phyloP scores from a whole-genome alignment of 2,888 invertebrate species.

The Ophioninae sp. region DNA sequence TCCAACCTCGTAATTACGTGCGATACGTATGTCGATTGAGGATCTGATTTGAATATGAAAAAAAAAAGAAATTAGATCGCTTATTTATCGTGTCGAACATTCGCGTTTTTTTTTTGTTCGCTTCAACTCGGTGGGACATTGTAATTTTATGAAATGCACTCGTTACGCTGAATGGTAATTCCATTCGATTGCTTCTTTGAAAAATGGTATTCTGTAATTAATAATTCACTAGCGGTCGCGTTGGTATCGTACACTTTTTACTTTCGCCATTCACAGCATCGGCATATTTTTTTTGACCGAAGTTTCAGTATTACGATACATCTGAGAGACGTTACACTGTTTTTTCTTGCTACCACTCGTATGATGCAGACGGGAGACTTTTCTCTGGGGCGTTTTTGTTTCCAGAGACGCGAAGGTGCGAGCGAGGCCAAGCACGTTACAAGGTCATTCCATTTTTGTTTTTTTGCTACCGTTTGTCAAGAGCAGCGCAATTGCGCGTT shows the following conservation, averaged over 20 bases:
- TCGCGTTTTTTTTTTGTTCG: background rate
- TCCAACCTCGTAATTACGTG: background rate
- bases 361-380: constrained; percentile 7
- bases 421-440: constrained; percentile 19
- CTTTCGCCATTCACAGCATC: background rate
- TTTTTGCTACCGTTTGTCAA: constrained; percentile 26
- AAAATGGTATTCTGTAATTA: background rate
- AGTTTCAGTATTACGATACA: background rate
- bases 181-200: background rate
- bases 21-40: background rate
- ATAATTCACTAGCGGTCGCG: too few species aligned
- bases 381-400: background rate
- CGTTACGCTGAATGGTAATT: background rate
- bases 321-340: background rate
- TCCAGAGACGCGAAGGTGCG: constrained; percentile 10
- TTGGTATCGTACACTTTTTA: background rate
- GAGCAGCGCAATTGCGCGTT: constrained; percentile 8
- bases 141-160: background rate
- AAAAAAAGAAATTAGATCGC: background rate
- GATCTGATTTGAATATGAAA: background rate
- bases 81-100: background rate
- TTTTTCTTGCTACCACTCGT: constrained; percentile 4
- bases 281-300: background rate
- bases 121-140: background rate
- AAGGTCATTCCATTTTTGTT: constrained; percentile 13